These are phyloP conservation scores for Scyliorhinus canicula DNA, from an alignment of 2,797 vertebrate genomes.

Conservation along the genomic window DNA sequence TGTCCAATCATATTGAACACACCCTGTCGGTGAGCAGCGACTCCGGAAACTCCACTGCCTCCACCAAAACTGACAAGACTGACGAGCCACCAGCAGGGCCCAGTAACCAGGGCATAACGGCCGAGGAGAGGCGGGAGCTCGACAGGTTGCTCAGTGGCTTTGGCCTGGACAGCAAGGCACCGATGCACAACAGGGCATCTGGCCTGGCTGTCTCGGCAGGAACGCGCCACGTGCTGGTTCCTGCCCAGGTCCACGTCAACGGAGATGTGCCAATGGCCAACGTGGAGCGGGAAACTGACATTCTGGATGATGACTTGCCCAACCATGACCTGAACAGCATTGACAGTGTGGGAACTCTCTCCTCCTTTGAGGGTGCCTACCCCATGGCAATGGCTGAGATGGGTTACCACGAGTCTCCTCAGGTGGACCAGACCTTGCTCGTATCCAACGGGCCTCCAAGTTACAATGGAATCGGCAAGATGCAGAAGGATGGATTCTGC, in stretches of 20 bases:
- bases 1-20: slow-evolving; percentile 76
- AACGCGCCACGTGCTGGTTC: slow-evolving; percentile 73
- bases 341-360: slow-evolving; percentile 85
- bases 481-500: slow-evolving; percentile 49
- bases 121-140: slow-evolving; percentile 80
- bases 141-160: slow-evolving; percentile 91
- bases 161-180: slow-evolving; percentile 59
- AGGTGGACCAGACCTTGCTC: slow-evolving; percentile 50
- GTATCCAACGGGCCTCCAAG: slow-evolving; percentile 58
- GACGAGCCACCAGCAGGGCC: slow-evolving; percentile 74
- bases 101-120: slow-evolving; percentile 59
- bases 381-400: slow-evolving; percentile 52
- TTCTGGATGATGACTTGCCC: slow-evolving; percentile 87
- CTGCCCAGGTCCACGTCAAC: slow-evolving; percentile 89
- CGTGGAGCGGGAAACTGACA: slow-evolving; percentile 88
- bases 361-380: slow-evolving; percentile 76
- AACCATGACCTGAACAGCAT: slow-evolving; percentile 86
- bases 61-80: slow-evolving; percentile 91
- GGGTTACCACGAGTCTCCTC: slow-evolving; percentile 55
- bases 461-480: slow-evolving; percentile 55
- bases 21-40: slow-evolving; percentile 94
- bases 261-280: slow-evolving; percentile 56
- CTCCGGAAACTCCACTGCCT: slow-evolving; percentile 93
- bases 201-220: slow-evolving; percentile 54
- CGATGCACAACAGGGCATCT: slow-evolving; percentile 67